Conservation (phyloP, 2,113 vertebrate species). For the Hystrix brachyura region DNA sequence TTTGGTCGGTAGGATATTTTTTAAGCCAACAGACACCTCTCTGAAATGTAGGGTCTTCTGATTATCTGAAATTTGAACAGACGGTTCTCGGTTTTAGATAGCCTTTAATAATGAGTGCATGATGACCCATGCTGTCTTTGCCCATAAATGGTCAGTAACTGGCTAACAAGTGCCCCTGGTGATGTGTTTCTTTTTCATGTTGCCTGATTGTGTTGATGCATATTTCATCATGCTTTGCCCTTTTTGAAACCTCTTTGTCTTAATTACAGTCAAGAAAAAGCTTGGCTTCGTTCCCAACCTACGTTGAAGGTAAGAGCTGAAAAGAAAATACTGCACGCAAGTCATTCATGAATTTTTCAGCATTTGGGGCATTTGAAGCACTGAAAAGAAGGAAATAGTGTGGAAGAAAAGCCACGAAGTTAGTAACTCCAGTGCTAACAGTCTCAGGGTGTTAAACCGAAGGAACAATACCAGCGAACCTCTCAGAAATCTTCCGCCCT, state of each 20-base stretch:
- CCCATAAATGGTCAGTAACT: slow-evolving; percentile 10
- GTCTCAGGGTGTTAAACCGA: not conserved
- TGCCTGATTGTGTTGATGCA: slow-evolving; percentile 72
- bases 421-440: not conserved
- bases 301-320: slow-evolving; percentile 96
- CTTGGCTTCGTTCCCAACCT: slow-evolving; percentile 97
- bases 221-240: slow-evolving; percentile 82
- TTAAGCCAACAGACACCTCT: not conserved
- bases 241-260: slow-evolving; percentile 88
- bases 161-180: slow-evolving; percentile 63
- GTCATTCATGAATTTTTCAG: slow-evolving; percentile 65
- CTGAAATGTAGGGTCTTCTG: slow-evolving; percentile 20
- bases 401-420: not conserved
- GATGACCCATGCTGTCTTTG: slow-evolving; percentile 57
- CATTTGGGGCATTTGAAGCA: not conserved
- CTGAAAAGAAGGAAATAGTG: not conserved
- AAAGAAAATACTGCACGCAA: slow-evolving; percentile 54
- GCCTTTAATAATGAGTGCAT: slow-evolving; percentile 51
- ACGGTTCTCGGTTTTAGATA: not conserved
- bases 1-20: not conserved
- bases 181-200: slow-evolving; percentile 53
- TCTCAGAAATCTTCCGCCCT: not conserved
- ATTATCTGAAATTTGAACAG: slow-evolving; percentile 55
- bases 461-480: not conserved
- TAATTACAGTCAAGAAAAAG: slow-evolving; percentile 95